Percentiles rank a stretch among this genome's conserved stretches.
phyloP scores from a whole-genome alignment of 2,113 vertebrate species.

The Dasyprocta punctata region DNA sequence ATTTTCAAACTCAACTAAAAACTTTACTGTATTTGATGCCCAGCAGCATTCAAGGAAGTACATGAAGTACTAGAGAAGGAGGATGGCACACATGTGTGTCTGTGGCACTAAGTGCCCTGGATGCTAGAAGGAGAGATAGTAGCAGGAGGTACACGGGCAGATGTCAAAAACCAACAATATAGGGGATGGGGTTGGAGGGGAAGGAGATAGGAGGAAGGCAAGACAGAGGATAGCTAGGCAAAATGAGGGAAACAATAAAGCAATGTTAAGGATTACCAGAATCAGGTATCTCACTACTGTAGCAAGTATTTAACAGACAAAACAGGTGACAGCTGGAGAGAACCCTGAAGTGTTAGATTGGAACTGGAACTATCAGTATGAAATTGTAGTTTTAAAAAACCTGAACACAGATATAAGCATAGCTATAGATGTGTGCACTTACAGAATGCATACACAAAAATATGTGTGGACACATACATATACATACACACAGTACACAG shows the following conservation, averaged over 20 bases:
- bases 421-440: neutral
- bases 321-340: neutral
- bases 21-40: neutral
- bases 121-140: fast-evolving
- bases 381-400: neutral
- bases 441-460: neutral
- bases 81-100: fast-evolving
- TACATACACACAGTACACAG: neutral
- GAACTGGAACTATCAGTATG: neutral
- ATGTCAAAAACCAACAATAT: neutral
- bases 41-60: neutral
- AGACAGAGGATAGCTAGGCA: fast-evolving
- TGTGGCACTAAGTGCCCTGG: too few relatives aligned
- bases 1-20: neutral
- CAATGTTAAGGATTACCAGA: neutral
- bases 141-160: fast-evolving
- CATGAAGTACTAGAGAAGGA: too few relatives aligned
- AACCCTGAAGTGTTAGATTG: neutral
- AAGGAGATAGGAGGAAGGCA: neutral
- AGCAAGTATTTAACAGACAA: neutral
- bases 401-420: neutral
- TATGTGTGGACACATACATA: neutral
- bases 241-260: neutral
- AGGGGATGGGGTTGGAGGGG: fast-evolving
- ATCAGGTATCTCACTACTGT: neutral